Base-by-base conservation (phyloP, 1,140 invertebrate genomes). In the Macrotrachela quadricornifera region DNA sequence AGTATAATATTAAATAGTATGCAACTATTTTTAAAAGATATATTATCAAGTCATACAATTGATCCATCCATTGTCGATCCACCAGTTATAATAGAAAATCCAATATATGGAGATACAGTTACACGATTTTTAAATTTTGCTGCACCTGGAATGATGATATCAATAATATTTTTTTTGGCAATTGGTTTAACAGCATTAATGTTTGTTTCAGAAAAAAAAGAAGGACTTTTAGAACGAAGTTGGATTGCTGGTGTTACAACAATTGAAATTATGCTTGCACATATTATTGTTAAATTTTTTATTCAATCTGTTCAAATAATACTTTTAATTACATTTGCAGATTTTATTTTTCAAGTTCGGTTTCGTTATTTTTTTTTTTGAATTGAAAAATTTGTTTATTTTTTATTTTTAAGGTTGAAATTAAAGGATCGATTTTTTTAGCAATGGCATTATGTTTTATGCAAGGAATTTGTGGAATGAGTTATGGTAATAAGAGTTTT, bases 71-170 rank as follows among this genome's bases (percentile, higher is more conserved):
- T 30, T 30, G 21, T 30, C 2, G 8, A 30, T 30, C 21, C 21
- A 4, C 21, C 21, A 2, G 21, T 30, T 4, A 30, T 30, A 30
- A 30, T 30, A 4, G 72, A 78, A 59, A 75, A 82, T 13, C 83
- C 85, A 8, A 79, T 94, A 59, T 92, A 91, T 68, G 87, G 86
- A 49, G 78, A 78, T 21, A 77, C 75, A 59, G 76, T 82, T 59
- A 83, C 85, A 17, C 85, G 82, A 54, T 91, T 91, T 63, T 88
- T 84, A 2, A 83, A 91, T 68, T 94, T 92, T 68, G 87, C 90
- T 57, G 85, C 86, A 36, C 86, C 87, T 40, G 87, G 87, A 59
- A 81, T 92, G 51, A 86, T 91, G 63, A 71, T 91, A 57, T 88
- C 83, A 83, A 90, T 91, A 62, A 83, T 87, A 1, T 92, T 88